phyloP scores from a whole-genome alignment of 2,797 vertebrate species.

The Arctocebus calabarensis region DNA sequence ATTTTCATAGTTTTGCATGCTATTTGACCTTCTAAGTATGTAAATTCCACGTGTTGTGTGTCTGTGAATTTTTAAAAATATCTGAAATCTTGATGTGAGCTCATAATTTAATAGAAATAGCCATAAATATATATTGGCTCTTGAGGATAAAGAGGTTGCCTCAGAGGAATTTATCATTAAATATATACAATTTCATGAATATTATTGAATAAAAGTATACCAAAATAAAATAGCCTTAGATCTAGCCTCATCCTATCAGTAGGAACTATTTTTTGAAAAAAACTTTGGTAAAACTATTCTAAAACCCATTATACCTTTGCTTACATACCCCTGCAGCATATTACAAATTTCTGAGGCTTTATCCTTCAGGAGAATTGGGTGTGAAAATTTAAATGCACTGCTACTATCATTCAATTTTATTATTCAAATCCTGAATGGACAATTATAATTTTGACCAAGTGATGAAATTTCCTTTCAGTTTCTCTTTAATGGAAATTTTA shows the following conservation, averaged over 20 bases:
- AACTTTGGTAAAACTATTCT: not conserved
- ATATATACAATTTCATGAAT: not conserved
- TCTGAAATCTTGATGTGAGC: not conserved
- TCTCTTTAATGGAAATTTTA: constrained; percentile 69
- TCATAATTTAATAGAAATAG: not conserved
- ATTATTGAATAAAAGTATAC: not conserved
- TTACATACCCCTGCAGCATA: not conserved
- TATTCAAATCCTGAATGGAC: constrained; percentile 61
- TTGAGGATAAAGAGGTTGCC: not conserved
- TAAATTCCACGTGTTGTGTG: not conserved
- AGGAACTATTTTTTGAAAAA: constrained; percentile 2
- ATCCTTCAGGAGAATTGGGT: constrained; percentile 43
- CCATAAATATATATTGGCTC: not conserved
- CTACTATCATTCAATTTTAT: constrained; percentile 61
- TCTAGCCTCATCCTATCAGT: not conserved
- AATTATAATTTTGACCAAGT: constrained; percentile 70
- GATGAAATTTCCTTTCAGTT: constrained; percentile 70
- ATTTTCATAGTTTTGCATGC: constrained; percentile 10
- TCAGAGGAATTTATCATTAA: not conserved
- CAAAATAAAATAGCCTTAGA: not conserved
- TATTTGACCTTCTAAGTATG: not conserved
- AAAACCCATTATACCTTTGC: not conserved
- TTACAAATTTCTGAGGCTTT: constrained; percentile 36
- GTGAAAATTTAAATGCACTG: constrained; percentile 47
- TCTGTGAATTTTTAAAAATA: not conserved